Evolutionary conservation across 1,140 invertebrate species (phyloP), one percentile per base, ranked within the genome.

Genomic region (Cyrtorhinus lividipennis): DNA sequence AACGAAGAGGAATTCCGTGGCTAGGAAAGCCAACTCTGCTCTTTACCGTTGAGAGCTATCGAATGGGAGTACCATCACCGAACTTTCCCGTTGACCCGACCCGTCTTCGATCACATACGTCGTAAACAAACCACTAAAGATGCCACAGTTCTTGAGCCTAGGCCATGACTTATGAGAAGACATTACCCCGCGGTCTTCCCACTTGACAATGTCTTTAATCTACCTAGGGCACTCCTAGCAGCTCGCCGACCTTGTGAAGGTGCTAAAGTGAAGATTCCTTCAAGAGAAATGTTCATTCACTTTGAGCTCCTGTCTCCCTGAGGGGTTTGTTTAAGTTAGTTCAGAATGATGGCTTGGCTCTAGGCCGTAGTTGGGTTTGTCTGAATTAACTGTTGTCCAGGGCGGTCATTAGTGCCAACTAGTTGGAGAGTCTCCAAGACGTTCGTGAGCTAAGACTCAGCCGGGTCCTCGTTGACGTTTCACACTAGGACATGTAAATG

Each of bases 351-450:
- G 48, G 48, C 12, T 53, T 53, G 48, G 48, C 48, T 53, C 48
- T 53, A 53, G 48, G 48, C 48, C 48, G 48, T 53, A 53, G 48
- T 53, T 53, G 48, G 30, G 48, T 53, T 53, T 53, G 48, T 53
- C 48, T 53, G 48, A 53, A 53, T 53, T 53, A 53, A 53, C 48
- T 53, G 10, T 53, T 53, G 48, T 53, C 48, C 10, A 22, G 12
- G 48, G 48, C 48, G 48, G 48, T 53, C 48, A 53, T 53, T 53
- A 53, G 48, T 15, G 48, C 48, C 48, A 53, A 53, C 48, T 53
- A 13, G 48, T 53, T 53, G 48, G 48, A 53, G 48, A 22, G 10
- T 53, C 12, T 53, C 48, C 48, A 53, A 53, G 48, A 53, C 48
- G 20, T 53, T 20, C 12, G 8, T 53, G 48, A 53, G 20, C 48